phyloP scores from a whole-genome alignment of 2,888 invertebrate genomes.

The Myopa tessellatipennis region DNA sequence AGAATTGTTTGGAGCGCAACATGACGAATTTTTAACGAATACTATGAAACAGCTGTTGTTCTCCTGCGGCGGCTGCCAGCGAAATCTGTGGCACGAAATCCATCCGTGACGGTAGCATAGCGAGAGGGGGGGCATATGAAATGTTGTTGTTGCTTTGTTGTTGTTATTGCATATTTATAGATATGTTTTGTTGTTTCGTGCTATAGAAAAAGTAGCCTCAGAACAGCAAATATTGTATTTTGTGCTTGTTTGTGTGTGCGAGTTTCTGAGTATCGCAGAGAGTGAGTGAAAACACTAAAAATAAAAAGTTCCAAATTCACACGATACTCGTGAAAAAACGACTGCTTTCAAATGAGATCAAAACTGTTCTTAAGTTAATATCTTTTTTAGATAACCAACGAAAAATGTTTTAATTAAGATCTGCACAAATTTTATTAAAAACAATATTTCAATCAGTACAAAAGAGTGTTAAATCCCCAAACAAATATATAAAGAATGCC shows the following conservation, averaged over 20 bases:
- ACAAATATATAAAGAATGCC: slow-evolving; percentile 56
- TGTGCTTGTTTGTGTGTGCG: slow-evolving; percentile 33
- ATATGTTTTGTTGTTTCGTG: background rate
- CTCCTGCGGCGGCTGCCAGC: slow-evolving; percentile 30
- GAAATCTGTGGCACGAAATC: slow-evolving; percentile 18
- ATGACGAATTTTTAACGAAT: slow-evolving; percentile 28
- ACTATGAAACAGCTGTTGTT: slow-evolving; percentile 45
- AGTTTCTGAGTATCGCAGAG: slow-evolving; percentile 19
- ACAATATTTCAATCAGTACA: slow-evolving; percentile 43
- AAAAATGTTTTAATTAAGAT: slow-evolving; percentile 3
- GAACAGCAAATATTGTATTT: background rate
- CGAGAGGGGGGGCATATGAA: slow-evolving; percentile 51
- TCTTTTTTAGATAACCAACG: background rate
- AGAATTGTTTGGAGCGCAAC: background rate
- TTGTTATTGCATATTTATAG: slow-evolving; percentile 36
- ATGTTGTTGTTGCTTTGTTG: slow-evolving; percentile 54
- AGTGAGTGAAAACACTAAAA: slow-evolving; percentile 21
- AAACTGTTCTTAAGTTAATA: background rate
- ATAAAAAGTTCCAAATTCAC: slow-evolving; percentile 17
- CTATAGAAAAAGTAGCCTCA: slow-evolving; percentile 1
- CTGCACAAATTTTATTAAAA: slow-evolving; percentile 15
- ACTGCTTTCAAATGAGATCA: slow-evolving; percentile 10
- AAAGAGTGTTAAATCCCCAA: slow-evolving; percentile 2
- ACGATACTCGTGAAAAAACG: slow-evolving; percentile 6
- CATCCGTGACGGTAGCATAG: background rate